Conservation (phyloP, 2,888 invertebrate species). For the Leptothorax acervorum region DNA sequence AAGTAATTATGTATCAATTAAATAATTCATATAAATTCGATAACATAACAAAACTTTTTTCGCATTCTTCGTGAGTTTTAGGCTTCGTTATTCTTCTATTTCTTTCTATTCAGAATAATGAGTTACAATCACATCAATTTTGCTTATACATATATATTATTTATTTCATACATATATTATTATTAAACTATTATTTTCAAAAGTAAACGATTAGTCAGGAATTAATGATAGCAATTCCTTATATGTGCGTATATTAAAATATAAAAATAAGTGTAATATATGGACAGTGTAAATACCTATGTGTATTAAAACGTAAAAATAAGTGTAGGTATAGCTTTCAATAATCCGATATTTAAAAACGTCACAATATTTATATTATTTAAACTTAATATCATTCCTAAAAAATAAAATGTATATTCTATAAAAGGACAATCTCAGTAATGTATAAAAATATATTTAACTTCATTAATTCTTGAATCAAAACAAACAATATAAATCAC, state of each 20-base stretch:
- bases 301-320: neutral
- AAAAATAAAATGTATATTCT: slow-evolving; percentile 6
- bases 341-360: neutral
- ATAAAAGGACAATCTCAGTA: neutral
- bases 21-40: neutral
- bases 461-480: neutral
- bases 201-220: neutral
- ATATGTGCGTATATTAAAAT: neutral
- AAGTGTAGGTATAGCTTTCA: neutral
- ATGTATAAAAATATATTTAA: neutral
- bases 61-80: neutral
- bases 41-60: neutral
- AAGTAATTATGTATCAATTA: neutral
- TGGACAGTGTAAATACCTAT: neutral
- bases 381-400: neutral
- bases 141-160: neutral
- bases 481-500: neutral
- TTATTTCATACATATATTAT: neutral
- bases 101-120: neutral
- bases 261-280: neutral
- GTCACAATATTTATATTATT: neutral
- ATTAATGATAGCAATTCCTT: neutral
- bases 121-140: neutral
- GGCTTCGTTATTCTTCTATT: neutral
- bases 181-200: neutral